phyloP scores from a whole-genome alignment of 2,797 vertebrate genomes.

The Alcedo atthis region DNA sequence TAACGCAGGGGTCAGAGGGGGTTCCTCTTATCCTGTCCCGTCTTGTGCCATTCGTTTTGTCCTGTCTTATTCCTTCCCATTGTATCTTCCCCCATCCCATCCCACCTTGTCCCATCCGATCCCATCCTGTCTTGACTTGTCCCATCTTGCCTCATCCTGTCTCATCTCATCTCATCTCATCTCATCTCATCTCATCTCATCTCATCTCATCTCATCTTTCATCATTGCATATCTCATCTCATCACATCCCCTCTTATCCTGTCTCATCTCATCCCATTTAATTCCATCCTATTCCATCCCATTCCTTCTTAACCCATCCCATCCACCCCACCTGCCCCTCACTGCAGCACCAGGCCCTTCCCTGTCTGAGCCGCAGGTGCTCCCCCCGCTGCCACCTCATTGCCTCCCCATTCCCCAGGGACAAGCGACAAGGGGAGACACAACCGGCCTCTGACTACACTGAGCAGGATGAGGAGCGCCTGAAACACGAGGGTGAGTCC shows the following conservation, averaged over 20 bases:
- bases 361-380: background rate
- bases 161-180: no score
- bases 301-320: background rate
- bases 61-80: background rate
- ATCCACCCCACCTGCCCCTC: background rate
- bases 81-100: no score
- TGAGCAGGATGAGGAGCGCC: slow-evolving; percentile 84
- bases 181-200: background rate
- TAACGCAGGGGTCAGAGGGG: background rate
- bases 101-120: background rate
- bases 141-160: no score
- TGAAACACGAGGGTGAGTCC: slow-evolving; percentile 87
- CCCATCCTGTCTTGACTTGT: no score
- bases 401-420: slow-evolving; percentile 72
- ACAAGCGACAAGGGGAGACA: slow-evolving; percentile 86
- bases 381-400: background rate
- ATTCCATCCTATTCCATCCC: fast-evolving
- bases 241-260: background rate
- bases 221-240: no score
- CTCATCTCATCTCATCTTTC: background rate
- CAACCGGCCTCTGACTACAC: slow-evolving; percentile 83
- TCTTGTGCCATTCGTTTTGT: no score
- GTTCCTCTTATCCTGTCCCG: background rate
- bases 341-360: background rate
- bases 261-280: fast-evolving